Conservation (phyloP, 1,140 invertebrate genomes). For the Rhagoletis zephyria region DNA sequence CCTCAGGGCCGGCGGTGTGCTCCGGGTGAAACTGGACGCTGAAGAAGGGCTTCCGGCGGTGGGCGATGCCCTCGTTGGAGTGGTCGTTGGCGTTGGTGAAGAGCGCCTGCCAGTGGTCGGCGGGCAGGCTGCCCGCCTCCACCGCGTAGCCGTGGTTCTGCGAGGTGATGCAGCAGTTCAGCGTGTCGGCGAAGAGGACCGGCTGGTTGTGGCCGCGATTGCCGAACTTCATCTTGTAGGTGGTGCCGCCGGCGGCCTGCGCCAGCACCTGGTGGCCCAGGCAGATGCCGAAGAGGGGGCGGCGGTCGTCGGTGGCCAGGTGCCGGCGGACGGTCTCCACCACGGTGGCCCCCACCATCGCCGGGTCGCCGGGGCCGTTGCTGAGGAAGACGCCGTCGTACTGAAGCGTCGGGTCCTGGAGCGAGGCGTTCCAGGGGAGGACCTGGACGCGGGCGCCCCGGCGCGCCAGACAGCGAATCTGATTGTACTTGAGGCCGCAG, state of each 20-base stretch:
- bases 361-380: constrained; percentile 97
- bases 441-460: constrained; percentile 89
- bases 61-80: constrained; percentile 85
- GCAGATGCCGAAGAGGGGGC: constrained; percentile 95
- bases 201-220: constrained; percentile 99
- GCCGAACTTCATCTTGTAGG: constrained; percentile 97
- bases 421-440: constrained; percentile 90
- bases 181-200: constrained; percentile 87
- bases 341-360: constrained; percentile 84
- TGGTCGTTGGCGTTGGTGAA: constrained; percentile 92
- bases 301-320: too few species aligned
- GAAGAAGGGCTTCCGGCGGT: constrained; percentile 86
- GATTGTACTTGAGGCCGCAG: constrained; percentile 97
- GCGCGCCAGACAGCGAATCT: constrained; percentile 90
- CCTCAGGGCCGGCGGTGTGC: constrained; percentile 95
- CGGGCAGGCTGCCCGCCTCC: constrained; percentile 80
- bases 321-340: too few species aligned
- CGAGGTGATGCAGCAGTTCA: constrained; percentile 96
- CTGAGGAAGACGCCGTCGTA: constrained; percentile 97
- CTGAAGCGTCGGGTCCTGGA: constrained; percentile 78
- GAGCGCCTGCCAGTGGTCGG: constrained; percentile 86
- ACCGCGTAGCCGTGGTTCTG: constrained; percentile 99
- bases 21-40: constrained; percentile 99
- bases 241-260: constrained; percentile 87
- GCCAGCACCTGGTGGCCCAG: constrained; percentile 96